Conservation (phyloP, 2,113 vertebrate species). For the Alouatta palliata region DNA sequence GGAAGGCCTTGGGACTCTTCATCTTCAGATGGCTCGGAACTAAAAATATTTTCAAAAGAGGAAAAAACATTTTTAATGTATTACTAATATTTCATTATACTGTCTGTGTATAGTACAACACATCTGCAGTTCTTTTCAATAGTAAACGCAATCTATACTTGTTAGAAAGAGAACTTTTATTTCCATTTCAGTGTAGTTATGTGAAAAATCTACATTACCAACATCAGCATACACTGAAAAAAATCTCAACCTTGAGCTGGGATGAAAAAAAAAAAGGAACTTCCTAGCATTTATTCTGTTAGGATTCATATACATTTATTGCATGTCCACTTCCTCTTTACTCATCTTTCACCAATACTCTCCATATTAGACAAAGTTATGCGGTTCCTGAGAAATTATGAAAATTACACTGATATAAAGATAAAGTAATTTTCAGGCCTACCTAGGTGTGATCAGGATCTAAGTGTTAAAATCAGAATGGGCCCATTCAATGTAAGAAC, state of each 20-base stretch:
- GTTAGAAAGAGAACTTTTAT: not conserved
- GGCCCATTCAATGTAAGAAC: not conserved
- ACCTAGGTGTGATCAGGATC: not conserved
- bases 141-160: conserved; percentile 6
- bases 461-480: not conserved
- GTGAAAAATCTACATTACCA: not conserved
- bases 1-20: conserved; percentile 70
- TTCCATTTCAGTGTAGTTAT: not conserved
- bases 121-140: not conserved
- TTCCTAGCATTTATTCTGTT: not conserved
- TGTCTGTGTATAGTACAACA: not conserved
- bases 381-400: not conserved
- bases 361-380: not conserved
- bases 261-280: not conserved
- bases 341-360: not conserved
- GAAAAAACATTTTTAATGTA: conserved; percentile 23
- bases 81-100: not conserved
- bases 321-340: not conserved
- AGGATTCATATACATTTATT: not conserved
- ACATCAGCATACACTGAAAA: not conserved
- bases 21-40: conserved; percentile 83
- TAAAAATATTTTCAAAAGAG: conserved; percentile 59
- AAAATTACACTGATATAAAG: not conserved
- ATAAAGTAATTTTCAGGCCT: not conserved
- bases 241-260: not conserved